Evolutionary conservation across 2,797 vertebrate genomes (phyloP).

Genomic region (Cirrhinus molitorella): DNA sequence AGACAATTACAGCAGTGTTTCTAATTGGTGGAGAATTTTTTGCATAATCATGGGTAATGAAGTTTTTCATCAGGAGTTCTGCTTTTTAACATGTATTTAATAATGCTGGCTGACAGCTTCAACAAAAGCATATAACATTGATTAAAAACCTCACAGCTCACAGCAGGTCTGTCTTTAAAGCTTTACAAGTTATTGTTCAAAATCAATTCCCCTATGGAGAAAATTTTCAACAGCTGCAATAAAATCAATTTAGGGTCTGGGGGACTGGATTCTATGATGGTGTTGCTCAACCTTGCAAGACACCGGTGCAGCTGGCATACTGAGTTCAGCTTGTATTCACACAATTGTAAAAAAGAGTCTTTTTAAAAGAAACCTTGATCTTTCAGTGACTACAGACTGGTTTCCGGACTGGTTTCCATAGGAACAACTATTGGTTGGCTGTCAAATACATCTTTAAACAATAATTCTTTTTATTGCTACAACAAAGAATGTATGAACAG

Average conservation of each 20-base stretch:
- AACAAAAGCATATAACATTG: neutral
- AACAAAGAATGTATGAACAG: neutral
- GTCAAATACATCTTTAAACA: slow-evolving; percentile 16
- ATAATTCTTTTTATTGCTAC: slow-evolving; percentile 25
- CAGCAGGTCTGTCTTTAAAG: neutral
- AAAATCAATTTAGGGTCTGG: neutral
- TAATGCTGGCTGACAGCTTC: neutral
- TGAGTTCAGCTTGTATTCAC: slow-evolving; percentile 13
- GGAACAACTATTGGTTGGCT: slow-evolving; percentile 32
- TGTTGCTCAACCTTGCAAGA: neutral
- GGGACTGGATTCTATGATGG: neutral
- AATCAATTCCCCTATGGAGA: neutral
- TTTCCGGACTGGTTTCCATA: slow-evolving; percentile 38
- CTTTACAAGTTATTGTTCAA: neutral
- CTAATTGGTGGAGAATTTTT: neutral
- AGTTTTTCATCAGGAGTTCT: neutral
- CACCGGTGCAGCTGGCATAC: neutral
- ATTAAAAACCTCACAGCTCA: neutral
- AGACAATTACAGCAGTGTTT: neutral
- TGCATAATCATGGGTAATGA: neutral
- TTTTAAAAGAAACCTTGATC: slow-evolving; percentile 39
- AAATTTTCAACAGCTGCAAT: neutral
- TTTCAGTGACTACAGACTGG: neutral
- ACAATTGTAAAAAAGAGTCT: neutral
- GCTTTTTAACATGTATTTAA: neutral